Evolutionary conservation across 2,113 vertebrate genomes (phyloP).

Genomic region (Raja brachyura): DNA sequence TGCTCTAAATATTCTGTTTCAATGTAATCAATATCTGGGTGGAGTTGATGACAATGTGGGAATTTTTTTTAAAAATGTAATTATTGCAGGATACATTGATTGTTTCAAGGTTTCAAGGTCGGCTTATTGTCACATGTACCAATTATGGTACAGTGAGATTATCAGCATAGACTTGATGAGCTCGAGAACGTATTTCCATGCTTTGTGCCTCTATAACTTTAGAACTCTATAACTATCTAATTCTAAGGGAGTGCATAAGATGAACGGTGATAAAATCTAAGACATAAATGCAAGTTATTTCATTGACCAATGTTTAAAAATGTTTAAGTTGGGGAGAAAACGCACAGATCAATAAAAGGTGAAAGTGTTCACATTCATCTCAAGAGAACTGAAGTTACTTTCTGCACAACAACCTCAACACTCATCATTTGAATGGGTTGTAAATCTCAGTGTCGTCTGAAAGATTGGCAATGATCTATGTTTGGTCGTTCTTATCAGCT

Average conservation of each 20-base stretch:
- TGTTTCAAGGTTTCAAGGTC: no score
- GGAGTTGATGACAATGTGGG: not conserved
- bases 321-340: not conserved
- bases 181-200: no score
- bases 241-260: not conserved
- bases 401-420: not conserved
- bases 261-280: not conserved
- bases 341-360: not conserved
- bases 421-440: not conserved
- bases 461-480: not conserved
- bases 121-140: no score
- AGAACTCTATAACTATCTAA: no score
- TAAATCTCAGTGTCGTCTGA: not conserved
- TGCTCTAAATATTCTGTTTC: no score
- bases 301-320: not conserved
- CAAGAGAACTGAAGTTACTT: not conserved
- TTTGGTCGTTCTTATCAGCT: not conserved
- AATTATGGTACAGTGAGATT: no score
- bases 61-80: not conserved
- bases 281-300: not conserved
- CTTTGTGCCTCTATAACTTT: not conserved
- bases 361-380: not conserved
- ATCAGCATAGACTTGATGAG: no score
- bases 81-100: not conserved
- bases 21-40: no score